A percentile compares a stretch with the other conserved stretches of the same genome.
Evolutionary conservation across 2,113 vertebrate species (phyloP).

Genomic region (Leptobrachium ailaonicum): DNA sequence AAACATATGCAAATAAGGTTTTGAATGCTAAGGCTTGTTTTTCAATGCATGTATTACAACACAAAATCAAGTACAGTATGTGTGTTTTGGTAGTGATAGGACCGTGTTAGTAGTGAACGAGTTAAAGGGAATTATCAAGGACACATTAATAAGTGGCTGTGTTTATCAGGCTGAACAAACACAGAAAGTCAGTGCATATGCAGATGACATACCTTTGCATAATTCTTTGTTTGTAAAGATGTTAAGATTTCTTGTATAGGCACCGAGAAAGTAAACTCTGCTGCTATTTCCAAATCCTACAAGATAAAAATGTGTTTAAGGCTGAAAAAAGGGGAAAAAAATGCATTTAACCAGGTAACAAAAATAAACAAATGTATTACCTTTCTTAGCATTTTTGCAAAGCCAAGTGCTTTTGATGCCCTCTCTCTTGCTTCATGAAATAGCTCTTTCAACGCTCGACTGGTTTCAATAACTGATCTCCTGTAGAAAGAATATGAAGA

Average conservation of each 20-base stretch:
- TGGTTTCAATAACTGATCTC: slow-evolving; percentile 93
- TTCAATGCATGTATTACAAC: too few relatives aligned
- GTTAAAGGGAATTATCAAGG: too few relatives aligned
- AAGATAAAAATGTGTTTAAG: slow-evolving; percentile 32
- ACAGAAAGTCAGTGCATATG: too few relatives aligned
- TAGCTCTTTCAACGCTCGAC: slow-evolving; percentile 92
- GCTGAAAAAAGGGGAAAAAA: too few relatives aligned
- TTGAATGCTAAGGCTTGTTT: too few relatives aligned
- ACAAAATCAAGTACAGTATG: too few relatives aligned
- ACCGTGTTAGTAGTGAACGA: too few relatives aligned
- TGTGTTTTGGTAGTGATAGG: too few relatives aligned
- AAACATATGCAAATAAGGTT: too few relatives aligned
- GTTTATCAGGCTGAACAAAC: background rate
- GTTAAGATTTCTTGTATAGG: slow-evolving; percentile 80
- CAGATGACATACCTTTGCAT: slow-evolving; percentile 78
- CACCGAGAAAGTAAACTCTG: slow-evolving; percentile 85
- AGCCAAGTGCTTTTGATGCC: slow-evolving; percentile 95
- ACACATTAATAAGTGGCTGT: too few relatives aligned
- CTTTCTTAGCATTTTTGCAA: slow-evolving; percentile 98
- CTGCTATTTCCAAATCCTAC: slow-evolving; percentile 95
- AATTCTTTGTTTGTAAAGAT: slow-evolving; percentile 79
- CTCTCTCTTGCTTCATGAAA: slow-evolving; percentile 96
- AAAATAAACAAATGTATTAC: slow-evolving; percentile 57
- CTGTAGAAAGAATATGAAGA: slow-evolving; percentile 60
- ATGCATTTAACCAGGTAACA: background rate